Evolutionary conservation across 2,113 vertebrate species (phyloP).

Genomic region (Bubo blakistoni): DNA sequence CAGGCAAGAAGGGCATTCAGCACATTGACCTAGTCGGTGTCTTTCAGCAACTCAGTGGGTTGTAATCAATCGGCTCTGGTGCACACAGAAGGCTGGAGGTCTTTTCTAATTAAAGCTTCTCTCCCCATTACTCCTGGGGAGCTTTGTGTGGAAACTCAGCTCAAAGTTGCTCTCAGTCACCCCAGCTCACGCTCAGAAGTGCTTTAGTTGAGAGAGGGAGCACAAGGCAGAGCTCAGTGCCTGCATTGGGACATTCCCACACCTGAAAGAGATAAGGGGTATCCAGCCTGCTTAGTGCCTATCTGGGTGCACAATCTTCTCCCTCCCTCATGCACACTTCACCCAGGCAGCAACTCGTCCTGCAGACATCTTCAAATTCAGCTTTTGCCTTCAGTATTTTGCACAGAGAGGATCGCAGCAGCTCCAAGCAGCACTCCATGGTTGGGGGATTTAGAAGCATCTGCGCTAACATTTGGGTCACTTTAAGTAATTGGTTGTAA

Average conservation of each 20-base stretch:
- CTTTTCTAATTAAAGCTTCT: background rate
- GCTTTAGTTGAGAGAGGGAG: background rate
- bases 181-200: background rate
- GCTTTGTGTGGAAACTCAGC: background rate
- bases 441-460: background rate
- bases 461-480: background rate
- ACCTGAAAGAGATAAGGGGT: background rate
- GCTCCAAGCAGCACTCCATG: background rate
- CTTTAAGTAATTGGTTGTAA: background rate
- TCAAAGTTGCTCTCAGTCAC: background rate
- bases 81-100: background rate
- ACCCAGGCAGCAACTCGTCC: background rate
- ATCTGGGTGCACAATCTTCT: background rate
- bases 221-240: fast-evolving
- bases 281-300: background rate
- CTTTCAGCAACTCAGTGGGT: background rate
- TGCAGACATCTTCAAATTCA: background rate
- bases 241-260: background rate
- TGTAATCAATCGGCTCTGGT: background rate
- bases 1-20: background rate
- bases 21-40: background rate
- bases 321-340: background rate
- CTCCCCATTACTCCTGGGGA: background rate
- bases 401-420: background rate
- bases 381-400: background rate